These are phyloP conservation scores for Opisthograptis luteolata DNA, from an alignment of 2,888 invertebrate species.

Conservation along the genomic window DNA sequence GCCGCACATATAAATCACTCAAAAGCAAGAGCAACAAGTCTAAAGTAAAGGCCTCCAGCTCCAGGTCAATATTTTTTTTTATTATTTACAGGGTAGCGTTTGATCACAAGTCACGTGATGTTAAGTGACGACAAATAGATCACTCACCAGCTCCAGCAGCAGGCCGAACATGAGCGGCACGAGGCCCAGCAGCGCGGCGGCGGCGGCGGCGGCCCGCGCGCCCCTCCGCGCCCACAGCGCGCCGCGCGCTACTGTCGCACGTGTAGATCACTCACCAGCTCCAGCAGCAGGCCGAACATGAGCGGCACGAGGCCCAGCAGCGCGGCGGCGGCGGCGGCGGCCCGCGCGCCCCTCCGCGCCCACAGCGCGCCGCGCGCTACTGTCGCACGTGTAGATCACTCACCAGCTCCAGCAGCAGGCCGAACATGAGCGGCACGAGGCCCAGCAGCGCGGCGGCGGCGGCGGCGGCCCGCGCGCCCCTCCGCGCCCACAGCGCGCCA, in stretches of 20 bases:
- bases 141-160: slow-evolving; percentile 90
- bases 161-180: slow-evolving; percentile 96
- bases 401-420: slow-evolving; percentile 94
- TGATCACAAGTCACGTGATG: no score
- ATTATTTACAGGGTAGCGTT: no score
- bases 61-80: no score
- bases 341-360: slow-evolving; percentile 88
- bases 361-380: slow-evolving; percentile 89
- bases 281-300: slow-evolving; percentile 95
- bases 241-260: slow-evolving; percentile 87
- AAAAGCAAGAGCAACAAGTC: no score
- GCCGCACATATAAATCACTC: slow-evolving; percentile 82
- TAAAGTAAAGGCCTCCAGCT: no score
- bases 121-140: no score
- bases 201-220: slow-evolving; percentile 89
- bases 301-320: slow-evolving; percentile 96
- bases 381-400: slow-evolving; percentile 72
- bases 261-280: slow-evolving; percentile 83
- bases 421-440: slow-evolving; percentile 95
- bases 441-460: slow-evolving; percentile 92
- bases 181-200: slow-evolving; percentile 91
- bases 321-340: slow-evolving; percentile 88
- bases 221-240: slow-evolving; percentile 90
- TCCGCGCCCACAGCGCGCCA: slow-evolving; percentile 88
- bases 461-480: slow-evolving; percentile 92